Base-by-base conservation (phyloP, 2,113 vertebrate genomes). In the Centropus bengalensis region DNA sequence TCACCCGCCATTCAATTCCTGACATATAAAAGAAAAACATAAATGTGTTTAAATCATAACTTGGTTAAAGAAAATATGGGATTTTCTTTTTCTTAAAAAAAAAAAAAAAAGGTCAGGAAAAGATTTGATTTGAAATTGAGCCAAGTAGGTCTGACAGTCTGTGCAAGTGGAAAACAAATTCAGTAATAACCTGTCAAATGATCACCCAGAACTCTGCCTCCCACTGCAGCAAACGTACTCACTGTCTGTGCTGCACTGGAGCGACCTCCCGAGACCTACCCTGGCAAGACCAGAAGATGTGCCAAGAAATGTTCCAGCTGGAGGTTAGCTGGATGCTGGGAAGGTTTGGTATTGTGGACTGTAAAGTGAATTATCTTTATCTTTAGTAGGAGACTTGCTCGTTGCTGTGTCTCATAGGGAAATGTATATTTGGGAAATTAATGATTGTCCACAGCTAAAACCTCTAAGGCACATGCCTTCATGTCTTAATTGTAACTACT, bases 131-230 rank as follows among this genome's bases (percentile, higher is more conserved):
- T 23, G 76, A 92, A 93, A 71, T 59, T 32, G 18, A 91, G 14
- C 55, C 38, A 62, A 90, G 32, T 44, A 15, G 26, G 32, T 90
- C 54, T 89, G 60, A 78, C 3, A 19, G 33, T 51, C 21, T 64
- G 3, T 84, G 66, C 71, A 71, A 94, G 27, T 58, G 40, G 74
- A 89, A 93, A 91, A 79, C 20, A 60, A 96, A 91, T 70, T 71
- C 68, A 69, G 56, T 51, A 52, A 52, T 64, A 91, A 60, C 8
- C 40, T 51, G 49, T 47, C 75, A 56, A 74, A 27, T 66, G 58
- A 45, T 19, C 5, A 11, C 60, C 82, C 16, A 74, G 22, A 19
- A 6, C 62, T 88, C 38, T 83, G 51, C 62, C 52, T 91, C 44
- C 64, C 36, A 40, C 55, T 1, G 2, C 55, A 74, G 49, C 38